These are phyloP conservation scores for Channallabes apus DNA, from an alignment of 2,797 vertebrate species.

Conservation along the genomic window DNA sequence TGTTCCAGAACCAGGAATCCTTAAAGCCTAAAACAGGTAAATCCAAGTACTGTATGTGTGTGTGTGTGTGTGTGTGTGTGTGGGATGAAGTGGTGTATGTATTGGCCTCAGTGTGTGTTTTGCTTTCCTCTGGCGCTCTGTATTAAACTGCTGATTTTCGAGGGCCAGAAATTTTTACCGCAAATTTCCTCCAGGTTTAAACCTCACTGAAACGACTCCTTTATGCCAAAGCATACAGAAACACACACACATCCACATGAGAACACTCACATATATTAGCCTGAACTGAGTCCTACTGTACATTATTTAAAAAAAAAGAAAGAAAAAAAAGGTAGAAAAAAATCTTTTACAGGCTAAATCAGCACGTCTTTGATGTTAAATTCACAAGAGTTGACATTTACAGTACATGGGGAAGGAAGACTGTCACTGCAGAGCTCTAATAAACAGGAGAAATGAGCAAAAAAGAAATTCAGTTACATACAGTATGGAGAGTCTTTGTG, in stretches of 20 bases:
- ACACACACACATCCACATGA: neutral
- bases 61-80: conserved; percentile 22
- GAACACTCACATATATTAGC: neutral
- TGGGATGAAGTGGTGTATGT: conserved; percentile 1
- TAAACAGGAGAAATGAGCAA: too few species aligned
- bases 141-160: neutral
- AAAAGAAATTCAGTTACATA: too few species aligned
- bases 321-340: neutral
- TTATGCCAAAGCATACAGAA: conserved; percentile 3
- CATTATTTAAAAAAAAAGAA: neutral
- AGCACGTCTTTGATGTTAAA: conserved; percentile 37
- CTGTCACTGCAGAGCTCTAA: neutral
- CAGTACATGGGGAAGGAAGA: conserved; percentile 12
- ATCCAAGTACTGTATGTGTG: neutral
- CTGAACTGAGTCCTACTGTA: neutral
- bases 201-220: conserved; percentile 1
- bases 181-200: neutral
- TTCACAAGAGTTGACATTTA: conserved; percentile 52
- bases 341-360: neutral
- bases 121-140: conserved; percentile 7
- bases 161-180: neutral
- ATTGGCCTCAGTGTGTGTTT: neutral
- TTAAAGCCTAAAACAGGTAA: neutral
- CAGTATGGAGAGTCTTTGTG: too few species aligned
- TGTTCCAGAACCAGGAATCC: neutral